phyloP scores from a whole-genome alignment of 2,113 vertebrate genomes.

The Myotis brandtii region DNA sequence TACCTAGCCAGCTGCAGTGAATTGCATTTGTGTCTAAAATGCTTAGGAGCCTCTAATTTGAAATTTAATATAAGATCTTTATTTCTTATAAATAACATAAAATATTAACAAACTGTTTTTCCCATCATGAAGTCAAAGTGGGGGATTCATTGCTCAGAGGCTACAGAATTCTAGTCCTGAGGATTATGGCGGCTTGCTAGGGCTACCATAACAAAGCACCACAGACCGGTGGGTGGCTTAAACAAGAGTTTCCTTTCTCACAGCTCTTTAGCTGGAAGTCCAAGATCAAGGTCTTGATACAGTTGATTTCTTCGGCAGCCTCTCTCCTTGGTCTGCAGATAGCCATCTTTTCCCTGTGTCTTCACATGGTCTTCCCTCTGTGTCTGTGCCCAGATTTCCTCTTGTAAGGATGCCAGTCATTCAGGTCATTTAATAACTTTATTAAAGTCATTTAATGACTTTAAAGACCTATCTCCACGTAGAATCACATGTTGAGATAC shows the following conservation, averaged over 20 bases:
- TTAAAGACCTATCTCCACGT: not conserved
- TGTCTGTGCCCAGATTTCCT: not conserved
- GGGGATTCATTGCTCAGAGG: not conserved
- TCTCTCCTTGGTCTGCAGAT: not conserved
- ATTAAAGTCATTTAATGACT: not conserved
- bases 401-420: not conserved
- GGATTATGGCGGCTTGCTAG: not conserved
- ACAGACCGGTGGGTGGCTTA: not conserved
- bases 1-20: not conserved
- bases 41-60: not conserved
- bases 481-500: not conserved
- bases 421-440: not conserved
- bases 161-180: not conserved
- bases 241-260: not conserved
- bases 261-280: not conserved
- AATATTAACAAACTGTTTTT: not conserved
- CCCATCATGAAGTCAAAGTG: not conserved
- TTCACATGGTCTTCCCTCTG: not conserved
- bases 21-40: not conserved
- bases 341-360: not conserved
- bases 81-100: slow-evolving; percentile 14
- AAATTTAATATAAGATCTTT: slow-evolving; percentile 5
- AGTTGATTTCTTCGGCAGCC: not conserved
- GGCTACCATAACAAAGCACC: not conserved
- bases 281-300: not conserved